Base-by-base conservation (phyloP, 2,888 invertebrate species). In the Cloeon dipterum region DNA sequence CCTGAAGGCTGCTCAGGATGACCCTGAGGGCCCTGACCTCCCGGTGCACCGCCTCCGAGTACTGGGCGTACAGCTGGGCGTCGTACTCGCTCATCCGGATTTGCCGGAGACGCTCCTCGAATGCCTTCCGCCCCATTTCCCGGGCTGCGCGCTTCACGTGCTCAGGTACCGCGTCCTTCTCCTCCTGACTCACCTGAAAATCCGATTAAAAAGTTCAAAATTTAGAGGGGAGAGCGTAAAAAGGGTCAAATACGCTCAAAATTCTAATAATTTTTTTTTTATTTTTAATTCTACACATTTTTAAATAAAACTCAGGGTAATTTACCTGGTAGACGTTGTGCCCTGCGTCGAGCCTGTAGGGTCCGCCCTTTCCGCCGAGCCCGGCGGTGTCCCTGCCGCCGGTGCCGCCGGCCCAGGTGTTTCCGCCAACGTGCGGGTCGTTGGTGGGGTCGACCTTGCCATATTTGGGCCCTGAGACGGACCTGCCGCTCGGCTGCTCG, bases 61-160 rank as follows among this genome's bases (percentile, higher is more conserved):
- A 86, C 51, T 77, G 74, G 4, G 72, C 71, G 52, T 96, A 96
- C 8, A 88, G 54, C 36, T 74, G 69, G 26, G 86, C 88, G 54
- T 96, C 94, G 53, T 82, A 85, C 47, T 81, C 79, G 47, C 85
- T 86, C 94, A 96, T 94, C 49, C 76, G 70, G 42, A 96, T 94
- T 58, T 94, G 89, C 46, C 74, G 71, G 32, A 94, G 58, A 43
- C 79, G 70, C 46, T 88, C 76, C 47, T 76, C 74, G 51, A 83
- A 93, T 0, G 85, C 88, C 51, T 78, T 79, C 42, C 74, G 66
- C 42, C 82, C 88, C 85, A 96, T 89, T 59, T 91, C 88, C 7
- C 85, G 65, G 0, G 94, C 94, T 8, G 91, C 93, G 48, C 70
- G 62, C 51, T 74, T 72, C 21, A 94, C 72, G 50, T 88, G 75